These are phyloP conservation scores for Athalia rosae DNA, from an alignment of 2,888 invertebrate species.

Conservation along the genomic window DNA sequence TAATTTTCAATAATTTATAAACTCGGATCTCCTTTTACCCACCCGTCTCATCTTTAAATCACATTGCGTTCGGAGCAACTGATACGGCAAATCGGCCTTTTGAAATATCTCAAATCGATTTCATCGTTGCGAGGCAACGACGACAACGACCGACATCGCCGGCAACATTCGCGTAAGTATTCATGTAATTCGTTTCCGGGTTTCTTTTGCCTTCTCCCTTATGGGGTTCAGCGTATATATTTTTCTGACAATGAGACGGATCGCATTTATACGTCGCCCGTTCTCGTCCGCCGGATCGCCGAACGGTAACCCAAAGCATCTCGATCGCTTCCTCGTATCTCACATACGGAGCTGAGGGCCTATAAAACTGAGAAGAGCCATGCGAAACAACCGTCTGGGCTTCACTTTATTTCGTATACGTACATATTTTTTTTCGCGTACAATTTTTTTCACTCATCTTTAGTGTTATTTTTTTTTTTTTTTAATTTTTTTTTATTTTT, in stretches of 20 bases:
- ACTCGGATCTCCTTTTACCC: too few species aligned
- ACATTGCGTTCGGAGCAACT: too few species aligned
- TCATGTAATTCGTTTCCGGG: conserved; percentile 21
- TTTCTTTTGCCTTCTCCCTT: conserved; percentile 8
- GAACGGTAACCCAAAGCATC: conserved; percentile 19
- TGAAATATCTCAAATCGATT: conserved; percentile 12
- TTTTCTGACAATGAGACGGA: background rate
- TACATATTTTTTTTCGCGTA: too few species aligned
- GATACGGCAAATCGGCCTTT: background rate
- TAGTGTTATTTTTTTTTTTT: background rate
- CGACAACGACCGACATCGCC: too few species aligned
- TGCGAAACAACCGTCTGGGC: too few species aligned
- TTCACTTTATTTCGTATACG: too few species aligned
- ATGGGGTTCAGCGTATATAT: background rate
- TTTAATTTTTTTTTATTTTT: background rate
- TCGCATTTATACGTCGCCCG: background rate
- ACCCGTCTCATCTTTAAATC: too few species aligned
- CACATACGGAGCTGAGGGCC: conserved; percentile 22
- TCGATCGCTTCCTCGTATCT: conserved; percentile 25
- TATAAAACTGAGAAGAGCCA: too few species aligned
- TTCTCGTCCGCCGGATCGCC: too few species aligned
- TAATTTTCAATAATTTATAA: too few species aligned
- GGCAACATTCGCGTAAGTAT: conserved; percentile 13
- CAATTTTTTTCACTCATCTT: background rate
- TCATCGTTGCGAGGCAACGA: too few species aligned